phyloP scores from a whole-genome alignment of 2,113 vertebrate genomes.

The Ivindomyrus marchei region DNA sequence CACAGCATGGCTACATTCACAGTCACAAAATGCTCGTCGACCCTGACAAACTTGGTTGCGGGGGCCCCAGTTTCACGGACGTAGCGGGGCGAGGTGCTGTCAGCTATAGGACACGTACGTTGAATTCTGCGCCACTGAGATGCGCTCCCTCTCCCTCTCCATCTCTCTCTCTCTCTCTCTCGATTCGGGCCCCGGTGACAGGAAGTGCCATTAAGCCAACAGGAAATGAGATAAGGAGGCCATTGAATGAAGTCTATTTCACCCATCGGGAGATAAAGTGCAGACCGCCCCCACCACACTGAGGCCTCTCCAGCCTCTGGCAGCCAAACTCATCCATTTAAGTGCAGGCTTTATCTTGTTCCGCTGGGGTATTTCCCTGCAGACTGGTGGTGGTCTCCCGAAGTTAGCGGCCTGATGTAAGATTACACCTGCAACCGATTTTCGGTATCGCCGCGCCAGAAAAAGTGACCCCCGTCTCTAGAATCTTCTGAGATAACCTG shows the following conservation, averaged over 20 bases:
- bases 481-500: not conserved
- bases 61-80: not conserved
- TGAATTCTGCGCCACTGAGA: not conserved
- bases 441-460: too few species aligned
- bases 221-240: slow-evolving; percentile 24
- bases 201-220: slow-evolving; percentile 13
- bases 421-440: not conserved
- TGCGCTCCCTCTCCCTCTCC: not conserved
- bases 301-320: not conserved
- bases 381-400: not conserved
- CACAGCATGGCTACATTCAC: not conserved
- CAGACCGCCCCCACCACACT: slow-evolving; percentile 1
- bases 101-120: not conserved
- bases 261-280: slow-evolving; percentile 24
- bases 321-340: not conserved
- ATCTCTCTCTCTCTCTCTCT: not conserved
- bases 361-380: not conserved
- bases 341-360: slow-evolving; percentile 2
- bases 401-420: not conserved
- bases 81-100: not conserved
- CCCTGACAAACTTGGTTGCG: not conserved
- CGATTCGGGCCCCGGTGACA: not conserved
- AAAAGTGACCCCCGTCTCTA: not conserved
- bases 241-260: slow-evolving; percentile 28
- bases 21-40: not conserved